phyloP scores from a whole-genome alignment of 2,888 invertebrate species.

The Cabera pusaria region DNA sequence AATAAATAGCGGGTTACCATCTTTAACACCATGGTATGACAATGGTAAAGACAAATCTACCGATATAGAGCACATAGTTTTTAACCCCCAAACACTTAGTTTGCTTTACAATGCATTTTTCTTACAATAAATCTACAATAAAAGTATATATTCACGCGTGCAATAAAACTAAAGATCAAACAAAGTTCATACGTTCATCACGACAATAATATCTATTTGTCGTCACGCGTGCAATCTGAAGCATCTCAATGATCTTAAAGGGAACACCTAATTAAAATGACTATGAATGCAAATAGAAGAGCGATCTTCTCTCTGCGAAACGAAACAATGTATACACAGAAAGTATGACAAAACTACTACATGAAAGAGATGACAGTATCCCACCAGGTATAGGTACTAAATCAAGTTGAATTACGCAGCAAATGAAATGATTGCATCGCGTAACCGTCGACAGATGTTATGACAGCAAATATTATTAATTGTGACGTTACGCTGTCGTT shows the following conservation, averaged over 20 bases:
- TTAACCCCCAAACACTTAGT: too few relatives aligned
- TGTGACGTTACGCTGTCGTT: slow-evolving; percentile 77
- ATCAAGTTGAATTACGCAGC: slow-evolving; percentile 62
- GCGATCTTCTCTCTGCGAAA: slow-evolving; percentile 3
- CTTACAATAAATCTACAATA: too few relatives aligned
- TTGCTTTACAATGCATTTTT: too few relatives aligned
- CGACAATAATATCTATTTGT: too few relatives aligned
- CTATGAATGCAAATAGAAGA: slow-evolving; percentile 19
- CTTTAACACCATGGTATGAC: too few relatives aligned
- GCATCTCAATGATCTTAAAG: slow-evolving; percentile 13
- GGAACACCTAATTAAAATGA: slow-evolving; percentile 17
- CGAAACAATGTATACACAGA: slow-evolving; percentile 13
- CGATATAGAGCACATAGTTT: too few relatives aligned
- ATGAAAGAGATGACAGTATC: slow-evolving; percentile 5
- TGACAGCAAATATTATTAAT: slow-evolving; percentile 81
- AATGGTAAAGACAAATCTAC: too few relatives aligned
- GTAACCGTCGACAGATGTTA: slow-evolving; percentile 73
- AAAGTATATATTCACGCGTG: too few relatives aligned
- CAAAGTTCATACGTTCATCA: too few relatives aligned
- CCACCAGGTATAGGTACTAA: slow-evolving; percentile 21
- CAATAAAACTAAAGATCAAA: too few relatives aligned
- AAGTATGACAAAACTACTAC: slow-evolving; percentile 17
- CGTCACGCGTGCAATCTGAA: background rate
- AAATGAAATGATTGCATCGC: slow-evolving; percentile 54
- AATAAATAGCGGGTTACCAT: too few relatives aligned